phyloP scores from a whole-genome alignment of 2,113 vertebrate species.

The Brienomyrus brachyistius region DNA sequence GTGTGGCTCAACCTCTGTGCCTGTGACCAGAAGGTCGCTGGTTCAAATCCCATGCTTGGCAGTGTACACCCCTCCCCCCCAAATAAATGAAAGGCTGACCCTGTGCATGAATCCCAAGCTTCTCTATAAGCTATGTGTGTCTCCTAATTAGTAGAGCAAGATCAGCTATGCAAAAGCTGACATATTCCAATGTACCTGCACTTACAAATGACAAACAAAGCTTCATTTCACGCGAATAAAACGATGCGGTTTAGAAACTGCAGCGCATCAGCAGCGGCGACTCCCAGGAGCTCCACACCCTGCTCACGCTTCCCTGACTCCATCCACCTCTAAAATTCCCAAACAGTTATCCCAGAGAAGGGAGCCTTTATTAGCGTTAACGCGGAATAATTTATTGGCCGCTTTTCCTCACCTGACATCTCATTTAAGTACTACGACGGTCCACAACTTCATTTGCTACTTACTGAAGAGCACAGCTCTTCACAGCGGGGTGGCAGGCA shows the following conservation, averaged over 20 bases:
- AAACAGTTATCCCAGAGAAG: conserved; percentile 1
- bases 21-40: not conserved
- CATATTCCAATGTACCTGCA: not conserved
- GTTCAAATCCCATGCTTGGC: not conserved
- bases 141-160: not conserved
- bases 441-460: not conserved
- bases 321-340: not conserved
- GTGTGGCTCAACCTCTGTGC: not conserved
- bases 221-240: conserved; percentile 6
- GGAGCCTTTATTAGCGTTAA: not conserved
- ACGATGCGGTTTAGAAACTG: not conserved
- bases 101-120: not conserved
- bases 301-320: not conserved
- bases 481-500: not conserved
- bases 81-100: not conserved
- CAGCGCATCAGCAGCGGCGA: not conserved
- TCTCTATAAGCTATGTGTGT: not conserved
- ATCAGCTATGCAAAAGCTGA: not conserved
- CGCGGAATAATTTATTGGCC: not conserved
- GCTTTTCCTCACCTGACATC: not conserved
- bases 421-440: not conserved
- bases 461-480: not conserved
- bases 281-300: not conserved
- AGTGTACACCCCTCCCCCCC: not conserved
- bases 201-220: not conserved